These are phyloP conservation scores for Diprion similis DNA, from an alignment of 1,140 invertebrate genomes.

Conservation along the genomic window DNA sequence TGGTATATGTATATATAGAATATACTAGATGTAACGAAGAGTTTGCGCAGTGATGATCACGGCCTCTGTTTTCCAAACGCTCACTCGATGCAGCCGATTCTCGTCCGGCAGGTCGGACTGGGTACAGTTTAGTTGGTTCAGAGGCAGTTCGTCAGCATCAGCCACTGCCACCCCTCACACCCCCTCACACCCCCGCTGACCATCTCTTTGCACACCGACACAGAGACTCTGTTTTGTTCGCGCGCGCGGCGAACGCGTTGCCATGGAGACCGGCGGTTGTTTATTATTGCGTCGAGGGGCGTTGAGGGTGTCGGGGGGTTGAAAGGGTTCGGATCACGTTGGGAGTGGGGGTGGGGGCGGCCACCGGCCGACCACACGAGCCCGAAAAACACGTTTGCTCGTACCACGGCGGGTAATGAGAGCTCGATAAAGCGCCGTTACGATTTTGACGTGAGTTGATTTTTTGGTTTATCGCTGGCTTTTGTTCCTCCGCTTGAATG, in stretches of 20 bases:
- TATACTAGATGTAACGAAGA: not conserved
- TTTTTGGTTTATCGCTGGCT: slow-evolving; percentile 33
- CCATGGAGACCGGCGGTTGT: slow-evolving; percentile 60
- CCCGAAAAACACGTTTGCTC: slow-evolving; percentile 59
- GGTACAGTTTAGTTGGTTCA: slow-evolving; percentile 27
- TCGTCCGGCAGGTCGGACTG: not conserved
- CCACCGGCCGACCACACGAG: slow-evolving; percentile 57
- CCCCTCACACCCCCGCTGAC: not conserved
- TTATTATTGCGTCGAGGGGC: slow-evolving; percentile 60
- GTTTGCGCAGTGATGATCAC: not conserved
- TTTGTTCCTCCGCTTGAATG: not conserved
- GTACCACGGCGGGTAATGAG: slow-evolving; percentile 53
- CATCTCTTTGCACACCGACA: not conserved
- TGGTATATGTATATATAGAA: not conserved
- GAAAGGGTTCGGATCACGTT: slow-evolving; percentile 31
- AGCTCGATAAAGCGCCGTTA: slow-evolving; percentile 62
- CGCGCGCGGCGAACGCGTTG: slow-evolving; percentile 55
- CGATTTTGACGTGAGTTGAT: slow-evolving; percentile 56
- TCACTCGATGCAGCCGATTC: not conserved
- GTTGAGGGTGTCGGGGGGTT: slow-evolving; percentile 27
- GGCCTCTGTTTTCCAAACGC: not conserved
- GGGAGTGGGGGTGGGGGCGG: slow-evolving; percentile 20
- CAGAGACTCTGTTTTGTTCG: slow-evolving; percentile 55
- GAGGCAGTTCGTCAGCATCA: slow-evolving; percentile 48
- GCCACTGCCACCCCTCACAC: not conserved